Evolutionary conservation across 2,797 vertebrate genomes (phyloP).

Genomic region (Chelidonichthys spinosus): DNA sequence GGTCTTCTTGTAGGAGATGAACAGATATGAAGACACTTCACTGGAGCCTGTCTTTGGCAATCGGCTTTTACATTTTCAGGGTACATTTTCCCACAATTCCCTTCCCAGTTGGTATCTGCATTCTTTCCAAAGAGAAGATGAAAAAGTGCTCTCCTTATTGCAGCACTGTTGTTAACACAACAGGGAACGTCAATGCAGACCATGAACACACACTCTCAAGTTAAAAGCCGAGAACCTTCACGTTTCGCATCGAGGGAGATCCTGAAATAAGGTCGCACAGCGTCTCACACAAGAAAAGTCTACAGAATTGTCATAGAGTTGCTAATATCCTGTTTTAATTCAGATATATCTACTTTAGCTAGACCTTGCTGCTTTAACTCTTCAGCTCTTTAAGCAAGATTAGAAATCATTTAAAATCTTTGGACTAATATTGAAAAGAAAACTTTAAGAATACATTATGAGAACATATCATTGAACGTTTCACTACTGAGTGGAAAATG

Average conservation of each 20-base stretch:
- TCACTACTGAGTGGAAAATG: not conserved
- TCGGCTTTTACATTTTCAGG: constrained; percentile 63
- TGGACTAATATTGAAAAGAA: not conserved
- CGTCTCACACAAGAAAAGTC: not conserved
- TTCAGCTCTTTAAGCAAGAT: not conserved
- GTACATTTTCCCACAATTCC: constrained; percentile 74
- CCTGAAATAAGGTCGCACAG: not conserved
- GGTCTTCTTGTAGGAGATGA: constrained; percentile 33
- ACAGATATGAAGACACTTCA: constrained; percentile 32
- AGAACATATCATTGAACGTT: not conserved
- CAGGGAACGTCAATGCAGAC: constrained; percentile 56
- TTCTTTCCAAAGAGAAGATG: constrained; percentile 64
- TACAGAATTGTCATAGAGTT: not conserved
- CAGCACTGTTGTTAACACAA: constrained; percentile 62
- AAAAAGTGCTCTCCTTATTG: constrained; percentile 72
- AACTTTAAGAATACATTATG: not conserved
- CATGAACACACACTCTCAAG: constrained; percentile 39
- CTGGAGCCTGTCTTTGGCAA: constrained; percentile 57
- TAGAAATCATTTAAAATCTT: not conserved
- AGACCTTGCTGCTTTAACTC: not conserved
- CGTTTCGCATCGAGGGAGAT: not conserved
- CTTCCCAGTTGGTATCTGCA: constrained; percentile 64
- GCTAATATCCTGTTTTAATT: not conserved
- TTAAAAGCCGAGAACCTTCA: constrained; percentile 24
- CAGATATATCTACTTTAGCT: not conserved